Evolutionary conservation across 2,113 vertebrate genomes (phyloP).

Genomic region (Aphelocoma coerulescens): DNA sequence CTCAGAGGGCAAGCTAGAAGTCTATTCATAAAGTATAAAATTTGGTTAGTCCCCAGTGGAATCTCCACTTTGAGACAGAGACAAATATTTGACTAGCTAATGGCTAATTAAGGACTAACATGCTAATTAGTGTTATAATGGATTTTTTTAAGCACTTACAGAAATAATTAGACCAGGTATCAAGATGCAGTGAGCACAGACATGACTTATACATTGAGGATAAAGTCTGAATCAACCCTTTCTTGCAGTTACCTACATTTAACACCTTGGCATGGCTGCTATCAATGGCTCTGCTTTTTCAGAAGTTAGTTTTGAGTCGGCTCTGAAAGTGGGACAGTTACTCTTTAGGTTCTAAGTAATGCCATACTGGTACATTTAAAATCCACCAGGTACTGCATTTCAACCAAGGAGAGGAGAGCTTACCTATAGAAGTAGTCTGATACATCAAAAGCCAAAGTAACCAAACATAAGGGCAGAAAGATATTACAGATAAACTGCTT

Average conservation of each 20-base stretch:
- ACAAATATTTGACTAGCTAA: constrained; percentile 26
- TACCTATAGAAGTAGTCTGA: not conserved
- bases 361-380: not conserved
- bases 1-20: not conserved
- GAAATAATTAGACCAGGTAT: constrained; percentile 33
- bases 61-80: not conserved
- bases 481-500: not conserved
- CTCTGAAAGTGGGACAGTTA: not conserved
- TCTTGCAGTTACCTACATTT: not conserved
- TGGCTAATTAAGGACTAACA: not conserved
- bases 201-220: not conserved
- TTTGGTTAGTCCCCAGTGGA: not conserved
- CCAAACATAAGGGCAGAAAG: not conserved
- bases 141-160: constrained; percentile 1
- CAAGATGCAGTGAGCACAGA: not conserved
- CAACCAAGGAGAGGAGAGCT: not conserved
- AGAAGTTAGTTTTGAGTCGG: not conserved
- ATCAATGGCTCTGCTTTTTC: not conserved
- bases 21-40: not conserved
- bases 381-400: not conserved
- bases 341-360: not conserved
- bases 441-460: not conserved
- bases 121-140: constrained; percentile 22
- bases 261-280: not conserved
- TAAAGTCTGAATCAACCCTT: not conserved